phyloP scores from a whole-genome alignment of 2,888 invertebrate genomes.

The Dolichopus griseipennis region DNA sequence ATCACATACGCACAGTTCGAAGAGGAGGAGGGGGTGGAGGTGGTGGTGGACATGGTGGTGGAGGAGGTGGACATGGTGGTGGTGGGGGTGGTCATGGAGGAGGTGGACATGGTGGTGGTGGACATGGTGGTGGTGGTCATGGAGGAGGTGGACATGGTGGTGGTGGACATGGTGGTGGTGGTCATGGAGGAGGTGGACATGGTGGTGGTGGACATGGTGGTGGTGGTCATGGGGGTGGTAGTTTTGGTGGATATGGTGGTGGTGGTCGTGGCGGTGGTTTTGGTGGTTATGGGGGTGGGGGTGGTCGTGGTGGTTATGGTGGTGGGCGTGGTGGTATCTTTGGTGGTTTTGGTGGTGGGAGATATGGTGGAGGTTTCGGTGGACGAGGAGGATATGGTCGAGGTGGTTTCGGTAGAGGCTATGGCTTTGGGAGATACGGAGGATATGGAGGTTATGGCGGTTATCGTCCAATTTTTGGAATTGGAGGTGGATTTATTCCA shows the following conservation, averaged over 20 bases:
- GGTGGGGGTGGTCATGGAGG: not conserved
- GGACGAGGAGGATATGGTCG: not conserved
- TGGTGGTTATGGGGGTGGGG: not conserved
- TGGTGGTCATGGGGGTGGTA: slow-evolving; percentile 4
- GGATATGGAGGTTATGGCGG: too few species aligned
- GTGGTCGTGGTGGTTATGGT: not conserved
- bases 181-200: slow-evolving; percentile 2
- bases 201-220: slow-evolving; percentile 11
- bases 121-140: not conserved
- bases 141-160: not conserved
- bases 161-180: not conserved
- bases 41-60: not conserved
- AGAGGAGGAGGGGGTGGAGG: not conserved
- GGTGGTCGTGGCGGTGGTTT: not conserved
- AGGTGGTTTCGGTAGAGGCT: not conserved
- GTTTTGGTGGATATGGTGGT: slow-evolving; percentile 12
- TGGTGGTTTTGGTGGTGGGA: slow-evolving; percentile 11
- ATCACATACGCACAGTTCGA: not conserved
- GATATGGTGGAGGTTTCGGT: not conserved
- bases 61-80: not conserved
- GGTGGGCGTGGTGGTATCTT: too few species aligned
- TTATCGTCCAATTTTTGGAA: too few species aligned
- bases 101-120: not conserved
- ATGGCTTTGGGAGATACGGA: not conserved
- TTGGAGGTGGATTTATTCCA: too few species aligned